Evolutionary conservation across 2,888 invertebrate genomes (phyloP), one percentile per base, ranked within the genome.

Genomic region (Hartigia nigra): DNA sequence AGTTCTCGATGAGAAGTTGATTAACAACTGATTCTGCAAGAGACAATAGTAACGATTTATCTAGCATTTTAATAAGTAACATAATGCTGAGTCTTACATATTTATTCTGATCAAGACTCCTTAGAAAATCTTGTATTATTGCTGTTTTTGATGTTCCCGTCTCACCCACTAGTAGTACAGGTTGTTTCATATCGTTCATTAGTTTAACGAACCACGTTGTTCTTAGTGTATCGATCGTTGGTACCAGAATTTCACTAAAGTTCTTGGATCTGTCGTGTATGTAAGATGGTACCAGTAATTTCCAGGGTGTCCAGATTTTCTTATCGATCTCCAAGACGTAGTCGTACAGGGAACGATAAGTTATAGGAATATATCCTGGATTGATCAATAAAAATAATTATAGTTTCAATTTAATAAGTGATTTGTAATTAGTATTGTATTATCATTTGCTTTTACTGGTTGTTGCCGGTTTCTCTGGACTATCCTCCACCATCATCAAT

Each of bases 91-190:
- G 1, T 14, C 94, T 94, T 88, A 96, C 96, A 91, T 94, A 95
- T 91, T 93, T 92, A 39, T 95, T 94, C 1, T 93, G 88, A 83
- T 96, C 94, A 37, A 98, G 90, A 79, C 94, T 94, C 74, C 95
- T 93, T 75, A 98, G 92, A 91, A 96, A 98, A 88, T 97, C 96
- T 77, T 95, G 95, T 79, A 97, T 95, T 75, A 97, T 96, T 0
- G 98, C 97, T 0, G 98, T 97, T 92, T 98, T 98, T 0, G 98
- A 97, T 1, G 98, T 97, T 12, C 98, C 98, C 0, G 97, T 97
- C 87, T 98, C 98, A 0, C 98, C 98, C 0, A 98, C 95, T 4
- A 98, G 92, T 5, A 98, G 92, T 0, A 97, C 95, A 0, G 98
- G 98, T 74, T 96, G 93, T 90, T 95, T 95, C 39, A 95, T 94